These are phyloP conservation scores for Nomada fabriciana DNA, from an alignment of 2,888 invertebrate species.

Conservation along the genomic window DNA sequence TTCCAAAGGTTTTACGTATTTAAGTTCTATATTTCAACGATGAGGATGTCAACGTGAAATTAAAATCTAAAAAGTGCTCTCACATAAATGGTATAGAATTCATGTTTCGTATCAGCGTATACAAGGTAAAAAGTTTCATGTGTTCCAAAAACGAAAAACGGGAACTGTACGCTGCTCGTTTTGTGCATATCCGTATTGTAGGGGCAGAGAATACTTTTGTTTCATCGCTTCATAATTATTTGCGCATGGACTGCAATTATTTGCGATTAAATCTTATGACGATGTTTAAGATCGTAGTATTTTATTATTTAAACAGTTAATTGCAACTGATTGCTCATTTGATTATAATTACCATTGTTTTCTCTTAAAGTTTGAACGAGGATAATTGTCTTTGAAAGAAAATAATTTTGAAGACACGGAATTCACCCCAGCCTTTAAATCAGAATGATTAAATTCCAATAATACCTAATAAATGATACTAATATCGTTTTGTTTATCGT, in stretches of 20 bases:
- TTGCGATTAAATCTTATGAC: too few relatives aligned
- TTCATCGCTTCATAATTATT: neutral
- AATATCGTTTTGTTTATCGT: too few relatives aligned
- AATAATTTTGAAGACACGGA: too few relatives aligned
- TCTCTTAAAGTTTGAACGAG: too few relatives aligned
- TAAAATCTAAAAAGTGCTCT: slow-evolving; percentile 10
- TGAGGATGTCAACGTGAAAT: neutral
- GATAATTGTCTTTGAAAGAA: too few relatives aligned
- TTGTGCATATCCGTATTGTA: neutral
- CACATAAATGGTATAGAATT: neutral
- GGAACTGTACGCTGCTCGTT: slow-evolving; percentile 20
- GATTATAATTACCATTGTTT: too few relatives aligned
- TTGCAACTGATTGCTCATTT: too few relatives aligned
- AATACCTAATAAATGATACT: too few relatives aligned
- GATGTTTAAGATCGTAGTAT: neutral
- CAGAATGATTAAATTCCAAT: too few relatives aligned
- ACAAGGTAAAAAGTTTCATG: slow-evolving; percentile 9
- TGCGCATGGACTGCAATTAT: too few relatives aligned
- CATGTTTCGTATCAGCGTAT: neutral
- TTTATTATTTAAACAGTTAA: neutral
- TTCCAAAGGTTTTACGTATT: neutral
- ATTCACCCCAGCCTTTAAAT: too few relatives aligned
- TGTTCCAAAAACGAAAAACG: neutral
- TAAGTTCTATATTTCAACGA: neutral
- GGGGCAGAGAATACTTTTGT: neutral